Evolutionary conservation across 2,888 invertebrate species (phyloP).

Genomic region (Chrysomela aeneicollis): DNA sequence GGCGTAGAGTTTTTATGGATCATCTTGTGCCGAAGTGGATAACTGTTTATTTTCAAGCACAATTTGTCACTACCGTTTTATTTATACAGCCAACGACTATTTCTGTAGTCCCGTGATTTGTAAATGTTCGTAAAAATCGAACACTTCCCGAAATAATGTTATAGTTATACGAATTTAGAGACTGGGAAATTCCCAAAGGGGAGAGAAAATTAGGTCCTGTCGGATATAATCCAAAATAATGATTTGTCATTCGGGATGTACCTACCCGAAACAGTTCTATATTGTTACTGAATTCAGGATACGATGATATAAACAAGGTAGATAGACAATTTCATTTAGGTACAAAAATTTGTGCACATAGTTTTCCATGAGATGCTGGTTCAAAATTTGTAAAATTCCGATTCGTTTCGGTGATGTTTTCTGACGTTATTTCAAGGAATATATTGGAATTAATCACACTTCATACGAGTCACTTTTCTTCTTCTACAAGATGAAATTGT

Average conservation of each 20-base stretch:
- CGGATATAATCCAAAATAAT: conserved; percentile 26
- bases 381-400: too few relatives aligned
- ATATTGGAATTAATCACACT: too few relatives aligned
- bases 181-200: not conserved
- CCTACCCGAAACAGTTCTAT: too few relatives aligned
- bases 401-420: too few relatives aligned
- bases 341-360: too few relatives aligned
- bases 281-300: too few relatives aligned
- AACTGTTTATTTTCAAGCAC: conserved; percentile 9
- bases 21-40: not conserved
- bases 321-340: too few relatives aligned
- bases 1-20: not conserved
- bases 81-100: conserved; percentile 5
- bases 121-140: conserved; percentile 5
- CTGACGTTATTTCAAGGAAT: too few relatives aligned
- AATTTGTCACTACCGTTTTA: conserved; percentile 12
- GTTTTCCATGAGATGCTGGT: too few relatives aligned
- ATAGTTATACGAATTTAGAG: conserved; percentile 31
- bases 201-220: conserved; percentile 24
- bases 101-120: conserved; percentile 4
- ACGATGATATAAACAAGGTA: too few relatives aligned
- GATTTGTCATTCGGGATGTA: conserved; percentile 23
- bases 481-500: too few relatives aligned
- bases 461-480: too few relatives aligned
- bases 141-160: conserved; percentile 18